Base-by-base conservation (phyloP, 1,140 invertebrate species). In the Anastrepha ludens region DNA sequence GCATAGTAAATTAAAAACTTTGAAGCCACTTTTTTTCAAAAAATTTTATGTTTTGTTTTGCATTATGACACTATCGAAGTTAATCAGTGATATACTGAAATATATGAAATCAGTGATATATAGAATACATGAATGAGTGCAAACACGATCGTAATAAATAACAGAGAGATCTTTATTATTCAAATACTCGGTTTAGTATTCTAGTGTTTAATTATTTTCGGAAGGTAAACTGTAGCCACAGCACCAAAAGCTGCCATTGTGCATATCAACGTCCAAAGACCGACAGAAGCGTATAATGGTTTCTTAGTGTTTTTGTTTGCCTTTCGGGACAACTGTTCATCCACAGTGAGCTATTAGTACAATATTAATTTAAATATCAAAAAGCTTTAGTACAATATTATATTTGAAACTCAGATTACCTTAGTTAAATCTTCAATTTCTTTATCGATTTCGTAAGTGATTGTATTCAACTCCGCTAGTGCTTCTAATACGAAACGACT, bases 401-500 rank as follows among this genome's bases (percentile, higher is more conserved):
- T 29, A 29, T 29, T 29, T 29, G 29, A 29, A 29, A 29, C 29
- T 11, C 17, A 81, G 62, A 29, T 29, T 1, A 89, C 44, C 15
- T 91, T 70, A 29, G 90, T 88, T 9, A 93, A 89, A 58, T 90
- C 89, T 4, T 81, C 86, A 7, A 93, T 64, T 59, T 92, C 90
- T 20, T 90, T 87, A 20, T 88, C 88, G 44, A 93, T 89, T 41
- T 93, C 92, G 4, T 90, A 89, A 0, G 92, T 90, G 13, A 91
- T 88, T 1, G 86, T 44, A 64, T 93, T 89, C 1, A 93, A 87
- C 29, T 90, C 91, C 39, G 89, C 88, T 0, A 93, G 41, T 0
- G 92, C 91, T 20, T 93, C 91, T 41, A 93, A 81, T 0, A 91
- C 92, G 74, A 93, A 93, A 47, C 90, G 89, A 86, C 92, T 93